Evolutionary conservation across 2,888 invertebrate genomes (phyloP), one percentile per base, ranked within the genome.

Genomic region (Drosophila algonquin): DNA sequence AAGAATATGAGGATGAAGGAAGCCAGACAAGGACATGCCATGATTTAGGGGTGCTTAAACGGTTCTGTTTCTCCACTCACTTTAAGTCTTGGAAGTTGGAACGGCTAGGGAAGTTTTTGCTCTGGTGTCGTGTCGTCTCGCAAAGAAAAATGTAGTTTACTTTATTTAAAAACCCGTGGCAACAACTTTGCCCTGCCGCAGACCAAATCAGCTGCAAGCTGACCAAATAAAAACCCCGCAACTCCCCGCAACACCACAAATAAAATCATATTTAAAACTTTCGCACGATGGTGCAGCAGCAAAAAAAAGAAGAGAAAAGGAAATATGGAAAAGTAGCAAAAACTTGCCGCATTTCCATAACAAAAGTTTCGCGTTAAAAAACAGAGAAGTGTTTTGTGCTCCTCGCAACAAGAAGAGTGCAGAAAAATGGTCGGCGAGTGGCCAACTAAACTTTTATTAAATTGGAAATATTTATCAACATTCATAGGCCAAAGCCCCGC

Each of bases 221-320:
- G 81, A 77, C 71, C 80, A 85, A 79, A 82, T 70, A 70, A 85
- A 81, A 73, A 67, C 58, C 51, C 64, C 73, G 63, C 74, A 81
- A 73, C 81, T 83, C 78, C 21, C 21, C 21, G 21, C 21, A 21
- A 67, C 83, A 54, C 57, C 73, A 70, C 76, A 84, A 87, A 83
- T 83, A 83, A 83, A 83, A 83, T 87, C 87, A 86, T 83, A 83
- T 83, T 83, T 87, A 83, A 83, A 83, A 83, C 76, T 83, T 83
- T 83, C 71, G 63, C 69, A 73, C 77, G 65, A 74, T 40, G 59
- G 46, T 40, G 40, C 63, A 27, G 21, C 21, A 21, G 18, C 21
- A 21, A 21, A 21, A 21, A 57, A 63, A 57, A 72, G 32, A 60
- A 30, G 48, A 24, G 52, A 55, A 60, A 52, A 64, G 57, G 64